phyloP scores from a whole-genome alignment of 2,888 invertebrate species.

The Nephrotoma flavescens region DNA sequence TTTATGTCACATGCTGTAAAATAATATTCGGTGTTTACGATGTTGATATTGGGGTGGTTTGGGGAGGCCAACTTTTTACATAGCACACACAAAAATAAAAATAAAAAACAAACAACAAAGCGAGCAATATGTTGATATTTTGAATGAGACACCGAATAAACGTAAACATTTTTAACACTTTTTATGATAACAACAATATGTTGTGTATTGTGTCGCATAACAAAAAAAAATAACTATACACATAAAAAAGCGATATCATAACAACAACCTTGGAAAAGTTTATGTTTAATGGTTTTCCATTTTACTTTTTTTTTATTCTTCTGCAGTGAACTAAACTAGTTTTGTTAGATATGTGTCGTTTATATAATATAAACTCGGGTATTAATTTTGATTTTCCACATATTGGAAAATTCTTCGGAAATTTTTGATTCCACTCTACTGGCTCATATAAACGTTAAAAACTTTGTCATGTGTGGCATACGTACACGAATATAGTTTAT shows the following conservation, averaged over 20 bases:
- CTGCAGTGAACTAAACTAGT: not conserved
- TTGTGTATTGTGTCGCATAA: not conserved
- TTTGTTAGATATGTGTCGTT: not conserved
- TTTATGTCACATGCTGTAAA: not conserved
- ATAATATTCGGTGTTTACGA: not conserved
- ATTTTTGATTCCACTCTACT: not conserved
- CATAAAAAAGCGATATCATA: not conserved
- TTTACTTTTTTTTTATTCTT: not conserved
- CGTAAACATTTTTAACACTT: not conserved
- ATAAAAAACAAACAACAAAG: not conserved
- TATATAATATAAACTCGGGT: not conserved
- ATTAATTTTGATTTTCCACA: not conserved
- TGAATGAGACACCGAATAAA: not conserved
- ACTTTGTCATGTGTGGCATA: too few relatives aligned
- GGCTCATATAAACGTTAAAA: too few relatives aligned
- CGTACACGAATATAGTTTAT: too few relatives aligned
- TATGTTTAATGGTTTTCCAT: not conserved
- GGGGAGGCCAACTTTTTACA: not conserved
- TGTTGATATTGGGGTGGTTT: not conserved
- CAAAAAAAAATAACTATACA: not conserved
- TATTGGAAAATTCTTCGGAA: not conserved
- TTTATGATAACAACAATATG: not conserved
- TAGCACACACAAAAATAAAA: too few relatives aligned
- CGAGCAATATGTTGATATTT: not conserved
- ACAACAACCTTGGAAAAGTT: not conserved